phyloP scores from a whole-genome alignment of 2,797 vertebrate genomes.

The Antrozous pallidus region DNA sequence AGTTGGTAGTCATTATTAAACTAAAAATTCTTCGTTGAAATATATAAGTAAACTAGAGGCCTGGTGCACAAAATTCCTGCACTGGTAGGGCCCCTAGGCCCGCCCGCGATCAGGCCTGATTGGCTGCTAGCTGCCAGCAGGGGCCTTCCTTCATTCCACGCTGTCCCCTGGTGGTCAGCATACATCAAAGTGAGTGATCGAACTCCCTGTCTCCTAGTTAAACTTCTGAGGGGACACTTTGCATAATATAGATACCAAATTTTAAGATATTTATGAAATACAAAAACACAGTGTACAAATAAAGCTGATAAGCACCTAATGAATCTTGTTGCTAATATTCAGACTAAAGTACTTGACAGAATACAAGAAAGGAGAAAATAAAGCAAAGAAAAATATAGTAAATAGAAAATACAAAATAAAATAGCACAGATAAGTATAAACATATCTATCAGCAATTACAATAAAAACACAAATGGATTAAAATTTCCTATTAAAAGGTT shows the following conservation, averaged over 20 bases:
- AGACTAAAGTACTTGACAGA: background rate
- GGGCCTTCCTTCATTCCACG: no score
- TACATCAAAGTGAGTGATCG: no score
- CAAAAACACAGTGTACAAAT: background rate
- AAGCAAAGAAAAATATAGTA: background rate
- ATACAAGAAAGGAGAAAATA: background rate
- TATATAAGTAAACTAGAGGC: background rate
- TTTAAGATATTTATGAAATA: background rate
- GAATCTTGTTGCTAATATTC: constrained; percentile 5
- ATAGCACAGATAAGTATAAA: background rate
- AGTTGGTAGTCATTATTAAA: background rate
- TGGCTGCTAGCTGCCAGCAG: no score
- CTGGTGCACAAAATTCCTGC: background rate
- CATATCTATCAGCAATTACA: background rate
- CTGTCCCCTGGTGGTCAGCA: no score
- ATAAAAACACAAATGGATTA: background rate
- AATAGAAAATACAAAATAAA: constrained; percentile 45
- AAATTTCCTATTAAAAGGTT: background rate
- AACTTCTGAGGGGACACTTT: no score
- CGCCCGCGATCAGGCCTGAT: no score
- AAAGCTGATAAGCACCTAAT: background rate
- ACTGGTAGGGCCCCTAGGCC: no score
- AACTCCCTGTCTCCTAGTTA: no score
- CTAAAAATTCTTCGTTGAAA: background rate
- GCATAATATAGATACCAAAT: no score